Conservation (phyloP, 2,888 invertebrate genomes). For the Lepeophtheirus nordmannii region DNA sequence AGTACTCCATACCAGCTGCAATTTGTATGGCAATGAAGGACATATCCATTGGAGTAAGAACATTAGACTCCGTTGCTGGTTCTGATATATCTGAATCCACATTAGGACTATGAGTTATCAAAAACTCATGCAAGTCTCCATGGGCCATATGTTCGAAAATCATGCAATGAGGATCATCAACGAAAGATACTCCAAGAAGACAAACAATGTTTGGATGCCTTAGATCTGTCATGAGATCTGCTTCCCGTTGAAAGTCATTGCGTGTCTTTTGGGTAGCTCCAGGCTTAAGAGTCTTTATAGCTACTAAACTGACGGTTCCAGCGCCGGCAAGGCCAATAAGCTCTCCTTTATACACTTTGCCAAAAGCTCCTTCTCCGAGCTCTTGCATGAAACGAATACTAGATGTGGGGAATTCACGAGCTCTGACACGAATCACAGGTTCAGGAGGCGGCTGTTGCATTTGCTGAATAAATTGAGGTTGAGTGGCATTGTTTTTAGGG, state of each 20-base stretch:
- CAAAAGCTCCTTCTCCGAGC: conserved; percentile 89
- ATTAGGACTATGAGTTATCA: conserved; percentile 71
- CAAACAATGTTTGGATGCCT: conserved; percentile 91
- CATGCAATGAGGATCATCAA: conserved; percentile 82
- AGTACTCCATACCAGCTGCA: conserved; percentile 46
- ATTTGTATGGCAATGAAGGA: conserved; percentile 80
- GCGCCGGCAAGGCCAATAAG: conserved; percentile 39
- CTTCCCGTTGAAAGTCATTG: conserved; percentile 81
- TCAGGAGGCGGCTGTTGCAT: conserved; percentile 29
- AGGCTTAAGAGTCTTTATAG: conserved; percentile 84
- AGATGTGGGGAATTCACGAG: conserved; percentile 68
- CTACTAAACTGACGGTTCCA: conserved; percentile 46
- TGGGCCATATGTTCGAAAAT: conserved; percentile 88
- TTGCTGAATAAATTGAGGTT: conserved; percentile 35
- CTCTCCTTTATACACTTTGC: conserved; percentile 88
- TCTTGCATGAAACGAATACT: conserved; percentile 75
- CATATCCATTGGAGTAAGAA: conserved; percentile 37
- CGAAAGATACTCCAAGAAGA: conserved; percentile 74
- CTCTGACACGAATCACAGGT: conserved; percentile 36
- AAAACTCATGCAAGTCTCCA: conserved; percentile 89
- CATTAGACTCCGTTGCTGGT: conserved; percentile 51
- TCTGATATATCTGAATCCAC: conserved; percentile 39
- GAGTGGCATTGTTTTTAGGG: conserved; percentile 28
- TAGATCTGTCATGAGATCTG: conserved; percentile 80
- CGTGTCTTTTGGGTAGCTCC: conserved; percentile 79